phyloP scores from a whole-genome alignment of 1,140 invertebrate genomes.

The Gyrodactylus salaris region DNA sequence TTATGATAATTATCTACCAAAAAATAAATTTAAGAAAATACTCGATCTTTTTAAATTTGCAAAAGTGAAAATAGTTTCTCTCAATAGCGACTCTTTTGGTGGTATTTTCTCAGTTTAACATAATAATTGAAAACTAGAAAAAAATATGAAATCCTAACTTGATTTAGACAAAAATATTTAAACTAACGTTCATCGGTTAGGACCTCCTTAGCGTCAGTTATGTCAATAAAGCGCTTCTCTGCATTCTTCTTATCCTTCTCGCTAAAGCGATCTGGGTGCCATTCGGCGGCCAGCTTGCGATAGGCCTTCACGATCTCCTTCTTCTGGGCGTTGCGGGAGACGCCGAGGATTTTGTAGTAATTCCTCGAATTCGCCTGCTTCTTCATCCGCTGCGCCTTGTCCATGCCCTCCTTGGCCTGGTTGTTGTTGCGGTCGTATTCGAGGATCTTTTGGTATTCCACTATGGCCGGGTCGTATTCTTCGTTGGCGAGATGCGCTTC shows the following conservation, averaged over 20 bases:
- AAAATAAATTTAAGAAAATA: no score
- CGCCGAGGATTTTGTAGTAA: conserved; percentile 84
- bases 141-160: no score
- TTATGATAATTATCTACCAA: background rate
- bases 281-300: conserved; percentile 74
- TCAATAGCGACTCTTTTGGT: no score
- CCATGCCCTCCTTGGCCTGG: conserved; percentile 51
- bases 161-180: background rate
- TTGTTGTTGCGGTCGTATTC: conserved; percentile 43
- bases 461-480: conserved; percentile 67
- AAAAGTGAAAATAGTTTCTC: no score
- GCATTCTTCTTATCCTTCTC: conserved; percentile 66
- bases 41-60: no score
- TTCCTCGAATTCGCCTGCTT: conserved; percentile 67
- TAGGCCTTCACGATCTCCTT: conserved; percentile 78
- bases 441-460: conserved; percentile 46
- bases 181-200: conserved; percentile 30
- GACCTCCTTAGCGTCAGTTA: conserved; percentile 91
- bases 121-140: no score
- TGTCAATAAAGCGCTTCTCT: conserved; percentile 90
- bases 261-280: conserved; percentile 88
- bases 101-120: no score
- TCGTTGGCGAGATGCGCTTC: conserved; percentile 60
- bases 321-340: conserved; percentile 41
- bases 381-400: conserved; percentile 56